Evolutionary conservation across 2,113 vertebrate genomes (phyloP).

Genomic region (Lamprologus sp.): DNA sequence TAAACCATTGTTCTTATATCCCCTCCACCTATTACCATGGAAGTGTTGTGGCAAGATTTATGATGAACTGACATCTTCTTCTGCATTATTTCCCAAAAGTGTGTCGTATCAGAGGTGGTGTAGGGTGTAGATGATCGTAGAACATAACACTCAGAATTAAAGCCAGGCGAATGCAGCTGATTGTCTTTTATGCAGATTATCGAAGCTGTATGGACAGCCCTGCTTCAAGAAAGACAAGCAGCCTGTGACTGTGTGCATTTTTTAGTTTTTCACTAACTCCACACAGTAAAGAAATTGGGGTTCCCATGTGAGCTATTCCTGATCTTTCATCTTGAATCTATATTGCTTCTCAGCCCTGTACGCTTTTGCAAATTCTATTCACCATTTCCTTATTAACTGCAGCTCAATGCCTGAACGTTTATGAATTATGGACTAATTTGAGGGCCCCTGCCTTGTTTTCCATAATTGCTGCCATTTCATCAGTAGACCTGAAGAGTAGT

Average conservation of each 20-base stretch:
- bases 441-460: constrained; percentile 26
- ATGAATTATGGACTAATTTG: constrained; percentile 46
- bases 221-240: background rate
- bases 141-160: background rate
- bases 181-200: background rate
- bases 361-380: background rate
- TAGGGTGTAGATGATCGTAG: background rate
- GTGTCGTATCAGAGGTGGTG: background rate
- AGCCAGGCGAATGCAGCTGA: background rate
- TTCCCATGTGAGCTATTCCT: background rate
- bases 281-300: background rate
- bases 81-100: background rate
- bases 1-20: background rate
- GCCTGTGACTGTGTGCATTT: background rate
- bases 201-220: background rate
- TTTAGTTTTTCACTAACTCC: background rate
- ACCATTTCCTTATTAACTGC: constrained; percentile 5
- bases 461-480: constrained; percentile 43
- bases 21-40: background rate
- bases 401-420: constrained; percentile 1
- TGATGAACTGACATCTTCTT: background rate
- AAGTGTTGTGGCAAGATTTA: background rate
- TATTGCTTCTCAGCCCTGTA: background rate
- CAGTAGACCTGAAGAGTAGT: constrained; percentile 15
- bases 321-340: background rate